A percentile compares a stretch with the other conserved stretches of the same genome.
These are phyloP conservation scores for Mesembrinibis cayennensis DNA, from an alignment of 2,113 vertebrate species.

Conservation along the genomic window DNA sequence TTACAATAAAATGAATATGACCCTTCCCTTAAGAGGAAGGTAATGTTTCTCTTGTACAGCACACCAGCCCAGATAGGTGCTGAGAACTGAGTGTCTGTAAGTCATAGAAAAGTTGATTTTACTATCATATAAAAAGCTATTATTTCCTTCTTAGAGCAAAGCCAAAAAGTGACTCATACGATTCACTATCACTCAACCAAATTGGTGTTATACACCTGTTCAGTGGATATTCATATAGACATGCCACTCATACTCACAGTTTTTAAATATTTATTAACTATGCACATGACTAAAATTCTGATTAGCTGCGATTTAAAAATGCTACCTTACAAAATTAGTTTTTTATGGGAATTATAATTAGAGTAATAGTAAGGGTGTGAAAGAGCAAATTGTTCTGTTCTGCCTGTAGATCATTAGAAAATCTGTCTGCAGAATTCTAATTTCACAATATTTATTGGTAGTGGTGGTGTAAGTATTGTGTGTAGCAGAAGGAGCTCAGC, in stretches of 20 bases:
- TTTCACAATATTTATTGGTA: constrained; percentile 47
- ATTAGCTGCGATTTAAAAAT: not conserved
- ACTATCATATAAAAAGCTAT: not conserved
- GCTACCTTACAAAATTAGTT: not conserved
- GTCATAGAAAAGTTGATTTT: not conserved
- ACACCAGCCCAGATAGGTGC: not conserved
- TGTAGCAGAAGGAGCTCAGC: constrained; percentile 55
- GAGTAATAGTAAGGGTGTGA: not conserved
- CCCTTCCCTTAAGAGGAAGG: not conserved
- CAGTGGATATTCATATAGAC: not conserved
- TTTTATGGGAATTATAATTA: not conserved
- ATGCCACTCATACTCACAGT: not conserved
- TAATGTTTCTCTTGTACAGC: not conserved
- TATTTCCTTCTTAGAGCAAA: not conserved
- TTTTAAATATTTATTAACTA: not conserved
- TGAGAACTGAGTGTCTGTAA: not conserved
- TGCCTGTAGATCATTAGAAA: constrained; percentile 8
- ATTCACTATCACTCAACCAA: not conserved
- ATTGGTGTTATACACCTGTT: not conserved
- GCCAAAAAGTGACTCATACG: not conserved
- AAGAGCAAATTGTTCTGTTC: constrained; percentile 54
- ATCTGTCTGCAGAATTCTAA: constrained; percentile 19
- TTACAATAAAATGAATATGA: not conserved
- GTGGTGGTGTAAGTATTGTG: not conserved
- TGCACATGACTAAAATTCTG: not conserved